phyloP scores from a whole-genome alignment of 1,140 invertebrate species.

The Panagrolaimus sp. region DNA sequence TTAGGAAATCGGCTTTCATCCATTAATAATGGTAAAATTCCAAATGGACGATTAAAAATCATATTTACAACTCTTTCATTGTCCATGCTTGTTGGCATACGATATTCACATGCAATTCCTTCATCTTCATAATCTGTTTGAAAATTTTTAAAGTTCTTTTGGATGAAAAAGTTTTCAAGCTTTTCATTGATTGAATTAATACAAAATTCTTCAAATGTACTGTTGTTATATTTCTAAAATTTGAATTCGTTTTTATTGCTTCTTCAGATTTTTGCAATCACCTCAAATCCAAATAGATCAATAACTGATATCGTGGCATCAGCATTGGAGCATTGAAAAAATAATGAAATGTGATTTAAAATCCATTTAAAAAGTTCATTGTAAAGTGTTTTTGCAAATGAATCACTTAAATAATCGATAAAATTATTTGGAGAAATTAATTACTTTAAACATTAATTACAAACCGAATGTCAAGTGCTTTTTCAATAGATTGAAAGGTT shows the following conservation, averaged over 20 bases:
- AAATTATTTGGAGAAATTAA: not conserved
- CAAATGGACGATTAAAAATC: slow-evolving; percentile 27
- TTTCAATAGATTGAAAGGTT: not conserved
- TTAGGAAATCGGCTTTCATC: slow-evolving; percentile 40
- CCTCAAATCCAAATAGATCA: slow-evolving; percentile 29
- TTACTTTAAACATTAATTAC: not conserved
- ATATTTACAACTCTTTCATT: slow-evolving; percentile 28
- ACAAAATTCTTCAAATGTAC: slow-evolving; percentile 86
- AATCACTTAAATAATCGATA: slow-evolving; percentile 23
- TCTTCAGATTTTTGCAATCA: not conserved
- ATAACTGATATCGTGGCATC: slow-evolving; percentile 19
- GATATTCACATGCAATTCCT: slow-evolving; percentile 12
- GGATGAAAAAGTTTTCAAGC: slow-evolving; percentile 89
- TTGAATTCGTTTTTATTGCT: not conserved
- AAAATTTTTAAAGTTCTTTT: slow-evolving; percentile 79
- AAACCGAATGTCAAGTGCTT: slow-evolving; percentile 17
- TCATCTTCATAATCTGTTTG: slow-evolving; percentile 55
- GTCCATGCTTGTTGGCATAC: not conserved
- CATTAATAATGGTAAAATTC: slow-evolving; percentile 32
- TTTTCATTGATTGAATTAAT: slow-evolving; percentile 94
- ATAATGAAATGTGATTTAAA: slow-evolving; percentile 29
- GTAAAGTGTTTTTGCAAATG: slow-evolving; percentile 36
- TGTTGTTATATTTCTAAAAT: slow-evolving; percentile 43
- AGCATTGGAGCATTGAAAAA: slow-evolving; percentile 19
- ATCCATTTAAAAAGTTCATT: slow-evolving; percentile 33